Evolutionary conservation across 2,113 vertebrate genomes (phyloP).

Genomic region (Malaclemys terrapin): DNA sequence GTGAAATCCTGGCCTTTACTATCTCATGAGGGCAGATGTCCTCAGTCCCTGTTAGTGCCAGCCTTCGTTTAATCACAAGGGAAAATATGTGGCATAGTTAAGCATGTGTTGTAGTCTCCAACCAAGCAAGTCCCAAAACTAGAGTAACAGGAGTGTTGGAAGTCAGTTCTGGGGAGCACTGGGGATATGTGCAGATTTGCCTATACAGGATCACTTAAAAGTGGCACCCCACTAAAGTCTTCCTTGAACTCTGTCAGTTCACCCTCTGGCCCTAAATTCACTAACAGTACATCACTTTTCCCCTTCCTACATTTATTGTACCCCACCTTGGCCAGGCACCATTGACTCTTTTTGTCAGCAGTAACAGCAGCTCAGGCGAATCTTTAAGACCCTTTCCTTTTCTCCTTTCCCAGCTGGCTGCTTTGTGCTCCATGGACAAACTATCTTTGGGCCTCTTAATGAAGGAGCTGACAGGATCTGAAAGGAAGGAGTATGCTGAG

Average conservation of each 20-base stretch:
- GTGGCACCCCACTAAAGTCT: neutral
- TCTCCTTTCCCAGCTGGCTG: neutral
- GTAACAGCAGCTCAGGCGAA: neutral
- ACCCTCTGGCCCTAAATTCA: neutral
- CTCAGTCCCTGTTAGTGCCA: slow-evolving; percentile 72
- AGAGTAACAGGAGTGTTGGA: neutral
- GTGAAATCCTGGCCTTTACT: slow-evolving; percentile 12
- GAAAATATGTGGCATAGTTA: slow-evolving; percentile 59
- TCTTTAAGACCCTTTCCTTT: neutral
- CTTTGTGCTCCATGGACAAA: neutral
- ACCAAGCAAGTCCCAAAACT: slow-evolving; percentile 23
- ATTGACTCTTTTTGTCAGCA: neutral
- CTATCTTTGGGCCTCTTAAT: neutral
- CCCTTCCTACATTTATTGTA: neutral
- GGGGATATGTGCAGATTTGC: neutral
- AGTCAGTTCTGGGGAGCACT: neutral
- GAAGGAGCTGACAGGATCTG: neutral
- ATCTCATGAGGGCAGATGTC: slow-evolving; percentile 51
- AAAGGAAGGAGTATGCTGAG: neutral
- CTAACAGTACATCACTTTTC: neutral
- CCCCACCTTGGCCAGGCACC: neutral
- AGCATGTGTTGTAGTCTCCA: slow-evolving; percentile 44
- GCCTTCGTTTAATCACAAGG: slow-evolving; percentile 66
- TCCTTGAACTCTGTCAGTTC: too few relatives aligned
- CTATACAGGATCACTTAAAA: neutral